Conservation (phyloP, 2,888 invertebrate species). For the Nemotelus pantherinus region DNA sequence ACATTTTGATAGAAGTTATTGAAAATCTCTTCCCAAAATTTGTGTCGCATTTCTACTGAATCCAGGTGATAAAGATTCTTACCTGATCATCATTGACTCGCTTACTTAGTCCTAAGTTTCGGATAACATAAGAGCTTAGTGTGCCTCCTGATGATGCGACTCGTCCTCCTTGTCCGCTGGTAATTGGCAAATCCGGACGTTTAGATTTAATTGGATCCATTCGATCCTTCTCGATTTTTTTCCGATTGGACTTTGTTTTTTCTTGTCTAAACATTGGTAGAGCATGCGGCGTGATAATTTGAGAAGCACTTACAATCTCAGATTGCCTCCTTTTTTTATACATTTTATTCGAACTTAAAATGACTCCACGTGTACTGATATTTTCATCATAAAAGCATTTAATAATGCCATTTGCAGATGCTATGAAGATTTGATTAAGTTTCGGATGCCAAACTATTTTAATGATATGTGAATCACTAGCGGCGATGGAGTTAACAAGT, state of each 20-base stretch:
- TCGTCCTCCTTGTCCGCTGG: conserved; percentile 90
- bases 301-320: conserved; percentile 88
- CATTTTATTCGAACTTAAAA: conserved; percentile 85
- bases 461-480: conserved; percentile 84
- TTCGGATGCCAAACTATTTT: conserved; percentile 96
- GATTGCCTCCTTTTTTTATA: conserved; percentile 82
- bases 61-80: neutral
- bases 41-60: too few relatives aligned
- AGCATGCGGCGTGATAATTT: conserved; percentile 96
- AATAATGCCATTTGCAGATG: conserved; percentile 89
- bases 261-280: conserved; percentile 94
- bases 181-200: conserved; percentile 86
- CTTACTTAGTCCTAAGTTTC: conserved; percentile 93
- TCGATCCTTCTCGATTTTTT: conserved; percentile 90
- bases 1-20: neutral
- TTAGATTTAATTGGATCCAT: conserved; percentile 85
- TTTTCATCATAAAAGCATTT: conserved; percentile 92
- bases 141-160: conserved; percentile 96
- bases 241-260: conserved; percentile 85
- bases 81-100: conserved; percentile 88
- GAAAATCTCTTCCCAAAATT: neutral
- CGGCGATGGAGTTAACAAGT: conserved; percentile 76
- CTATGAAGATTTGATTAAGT: conserved; percentile 94
- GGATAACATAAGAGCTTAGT: conserved; percentile 93
- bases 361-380: conserved; percentile 88